Base-by-base conservation (phyloP, 2,797 vertebrate genomes). In the Meda fulgida region DNA sequence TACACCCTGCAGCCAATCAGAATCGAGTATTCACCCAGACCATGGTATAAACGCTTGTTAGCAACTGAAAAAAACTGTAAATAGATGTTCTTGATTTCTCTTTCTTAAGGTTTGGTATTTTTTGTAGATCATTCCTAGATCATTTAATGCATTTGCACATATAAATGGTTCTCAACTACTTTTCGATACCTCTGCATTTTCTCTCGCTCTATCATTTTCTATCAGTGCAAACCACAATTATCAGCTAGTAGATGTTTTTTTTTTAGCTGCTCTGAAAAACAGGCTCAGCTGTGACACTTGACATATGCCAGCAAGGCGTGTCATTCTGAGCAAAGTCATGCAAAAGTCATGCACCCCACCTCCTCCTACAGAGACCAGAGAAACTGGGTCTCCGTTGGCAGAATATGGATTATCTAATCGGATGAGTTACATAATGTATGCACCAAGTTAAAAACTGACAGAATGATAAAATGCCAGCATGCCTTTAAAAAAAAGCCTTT, bases 341-440 rank as follows among this genome's bases (percentile, higher is more conserved):
- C 43, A 80, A 77, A 77, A 67, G 58, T 77, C 63, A 43, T 31
- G 46, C 63, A 51, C 63, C 19, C 36, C 26, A 55, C 48, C 63
- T 78, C 65, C 60, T 84, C 63, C 48, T 29, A 19, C 66, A 58
- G 48, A 53, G 40, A 73, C 31, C n/a, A 53, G 23, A 55, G 75
- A 84, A 84, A 78, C 75, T 78, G 75, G 75, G 65, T 58, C 73
- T 78, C 48, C 5, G 13, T 63, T 78, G 73, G 38, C 83, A 84
- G 48, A 60, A 78, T 84, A 84, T 78, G 51, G 83, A 84, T 84
- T 84, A 84, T 78, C 82, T 43, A 31, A 10, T 84, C 3, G n/a
- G 26, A 70, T 10, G 26, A 70, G 23, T 78, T 78, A 70, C 66
- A 69, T 78, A 70, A 84, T 70, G 13, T 58, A 60, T 77, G 63